Conservation (phyloP, 2,888 invertebrate species). For the Conchocele bisecta region DNA sequence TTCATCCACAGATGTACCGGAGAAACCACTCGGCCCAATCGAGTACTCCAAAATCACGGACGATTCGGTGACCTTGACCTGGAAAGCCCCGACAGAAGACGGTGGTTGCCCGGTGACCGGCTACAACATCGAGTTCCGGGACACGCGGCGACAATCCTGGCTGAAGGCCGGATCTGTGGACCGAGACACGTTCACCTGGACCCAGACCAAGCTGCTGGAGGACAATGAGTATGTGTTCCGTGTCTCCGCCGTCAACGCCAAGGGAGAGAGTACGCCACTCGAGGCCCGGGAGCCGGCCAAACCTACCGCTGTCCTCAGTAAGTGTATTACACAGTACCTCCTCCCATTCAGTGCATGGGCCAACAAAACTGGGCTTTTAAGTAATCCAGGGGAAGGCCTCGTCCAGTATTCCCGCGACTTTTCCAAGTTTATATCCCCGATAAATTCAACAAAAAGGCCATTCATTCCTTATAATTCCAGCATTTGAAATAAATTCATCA, state of each 20-base stretch:
- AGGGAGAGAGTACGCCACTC: conserved; percentile 75
- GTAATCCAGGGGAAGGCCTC: too few relatives aligned
- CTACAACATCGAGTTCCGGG: conserved; percentile 85
- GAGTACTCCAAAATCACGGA: conserved; percentile 68
- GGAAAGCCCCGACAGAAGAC: conserved; percentile 79
- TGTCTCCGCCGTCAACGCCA: conserved; percentile 78
- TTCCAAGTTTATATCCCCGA: too few relatives aligned
- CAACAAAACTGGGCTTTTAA: too few relatives aligned
- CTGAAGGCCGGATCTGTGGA: conserved; percentile 68
- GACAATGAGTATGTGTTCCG: conserved; percentile 78
- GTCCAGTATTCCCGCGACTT: too few relatives aligned
- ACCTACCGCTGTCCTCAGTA: conserved; percentile 65
- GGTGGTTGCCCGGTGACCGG: conserved; percentile 79
- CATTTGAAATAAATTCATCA: too few relatives aligned
- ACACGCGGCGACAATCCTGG: conserved; percentile 96
- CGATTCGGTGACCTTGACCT: conserved; percentile 71
- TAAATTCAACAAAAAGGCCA: too few relatives aligned
- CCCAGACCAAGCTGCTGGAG: conserved; percentile 86
- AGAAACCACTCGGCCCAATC: conserved; percentile 73
- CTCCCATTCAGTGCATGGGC: too few relatives aligned
- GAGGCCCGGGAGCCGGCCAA: conserved; percentile 64
- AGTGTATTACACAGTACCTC: too few relatives aligned
- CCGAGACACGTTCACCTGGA: conserved; percentile 67
- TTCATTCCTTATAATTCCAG: too few relatives aligned
- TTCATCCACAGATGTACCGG: conserved; percentile 79